Base-by-base conservation (phyloP, 2,888 invertebrate genomes). In the Drosophila acutilabella region DNA sequence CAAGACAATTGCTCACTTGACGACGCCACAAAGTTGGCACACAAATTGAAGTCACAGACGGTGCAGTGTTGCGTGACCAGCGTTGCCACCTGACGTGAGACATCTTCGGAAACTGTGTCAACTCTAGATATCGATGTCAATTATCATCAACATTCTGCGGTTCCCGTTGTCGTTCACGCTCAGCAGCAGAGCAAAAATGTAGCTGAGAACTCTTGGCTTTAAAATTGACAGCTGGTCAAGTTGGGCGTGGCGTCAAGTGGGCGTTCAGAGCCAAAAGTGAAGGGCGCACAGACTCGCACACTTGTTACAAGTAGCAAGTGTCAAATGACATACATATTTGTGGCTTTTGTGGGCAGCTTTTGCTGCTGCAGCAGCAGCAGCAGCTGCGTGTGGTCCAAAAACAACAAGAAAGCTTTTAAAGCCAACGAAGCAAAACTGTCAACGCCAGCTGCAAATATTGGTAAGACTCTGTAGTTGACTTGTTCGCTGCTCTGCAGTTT, bases 1-100 rank as follows among this genome's bases (percentile, higher is more conserved):
- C 78, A 89, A 87, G 82, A 84, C 88, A 88, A 90, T 90, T 90
- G 89, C 75, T 87, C 89, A 89, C 75, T 89, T 87, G 78, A 73
- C 60, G 40, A 45, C 71, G 51, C 51, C 38, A 42, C 30, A 8
- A 30, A 30, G 30, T 30, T 30, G 50, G 18, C 38, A 16, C 30
- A 52, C 30, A 42, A 18, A 41, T 2, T 18, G 18, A 23, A 42
- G 42, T 16, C 10, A 30, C 30, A 30, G 30, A 30, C 13, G 51
- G 13, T 33, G 57, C 62, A 59, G 10, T 38, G 74, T 73, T 52
- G 74, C 79, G 68, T 74, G 79, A 67, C 67, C 42, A 53, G 74
- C 44, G 78, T 67, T 75, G 74, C 79, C 74, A 75, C 74, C 74
- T 75, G 78, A 60, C 59, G 44, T 58, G 48, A 57, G 57, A 56